Evolutionary conservation across 2,797 vertebrate species (phyloP).

Genomic region (Ctenopoma kingsleyae): DNA sequence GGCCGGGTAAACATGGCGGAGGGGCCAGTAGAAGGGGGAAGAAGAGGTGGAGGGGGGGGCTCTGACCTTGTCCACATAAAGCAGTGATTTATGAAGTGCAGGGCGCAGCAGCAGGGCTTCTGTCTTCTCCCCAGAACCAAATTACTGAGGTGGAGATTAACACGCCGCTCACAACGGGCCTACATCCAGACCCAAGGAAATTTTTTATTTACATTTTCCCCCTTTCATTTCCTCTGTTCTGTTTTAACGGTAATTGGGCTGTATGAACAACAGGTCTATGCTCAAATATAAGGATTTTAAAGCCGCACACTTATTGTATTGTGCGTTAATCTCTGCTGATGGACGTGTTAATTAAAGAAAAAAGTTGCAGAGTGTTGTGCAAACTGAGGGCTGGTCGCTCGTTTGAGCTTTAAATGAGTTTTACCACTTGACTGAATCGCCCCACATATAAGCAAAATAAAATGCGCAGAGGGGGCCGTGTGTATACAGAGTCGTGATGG

Average conservation of each 20-base stretch:
- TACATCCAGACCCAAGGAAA: constrained; percentile 94
- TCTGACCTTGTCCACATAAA: constrained; percentile 99
- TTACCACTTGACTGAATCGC: constrained; percentile 70
- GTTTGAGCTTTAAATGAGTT: constrained; percentile 66
- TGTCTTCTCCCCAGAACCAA: constrained; percentile 99
- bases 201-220: constrained; percentile 93
- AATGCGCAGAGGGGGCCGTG: constrained; percentile 47
- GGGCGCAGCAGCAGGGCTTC: constrained; percentile 98
- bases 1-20: constrained; percentile 96
- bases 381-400: constrained; percentile 38
- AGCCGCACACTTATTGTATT: constrained; percentile 26
- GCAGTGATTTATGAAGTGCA: constrained; percentile 99
- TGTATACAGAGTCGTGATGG: constrained; percentile 64
- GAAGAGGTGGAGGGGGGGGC: constrained; percentile 82
- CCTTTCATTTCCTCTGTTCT: constrained; percentile 91
- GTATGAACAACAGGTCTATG: constrained; percentile 53
- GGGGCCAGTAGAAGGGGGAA: constrained; percentile 83
- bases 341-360: constrained; percentile 47
- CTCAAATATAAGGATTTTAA: constrained; percentile 44
- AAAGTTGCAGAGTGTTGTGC: constrained; percentile 45
- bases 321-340: constrained; percentile 36
- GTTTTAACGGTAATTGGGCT: constrained; percentile 82
- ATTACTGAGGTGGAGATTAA: constrained; percentile 99
- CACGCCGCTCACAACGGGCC: constrained; percentile 93
- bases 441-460: constrained; percentile 70